Percentiles rank a stretch among this genome's conserved stretches.
These are phyloP conservation scores for Microtus pennsylvanicus DNA, from an alignment of 2,113 vertebrate genomes.

Conservation along the genomic window DNA sequence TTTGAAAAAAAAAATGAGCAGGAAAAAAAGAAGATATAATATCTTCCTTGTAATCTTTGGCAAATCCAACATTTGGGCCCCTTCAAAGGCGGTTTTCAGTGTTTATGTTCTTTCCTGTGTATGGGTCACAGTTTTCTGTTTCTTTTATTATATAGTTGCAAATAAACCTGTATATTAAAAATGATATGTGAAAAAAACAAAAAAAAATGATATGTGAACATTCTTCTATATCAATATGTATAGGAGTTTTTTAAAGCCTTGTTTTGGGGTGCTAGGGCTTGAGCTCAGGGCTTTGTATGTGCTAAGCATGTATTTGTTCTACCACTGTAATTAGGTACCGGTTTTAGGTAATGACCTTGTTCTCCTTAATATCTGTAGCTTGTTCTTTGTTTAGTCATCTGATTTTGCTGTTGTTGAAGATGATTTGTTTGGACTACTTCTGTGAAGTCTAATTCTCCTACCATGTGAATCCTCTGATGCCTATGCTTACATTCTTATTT, in stretches of 20 bases:
- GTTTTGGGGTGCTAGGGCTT: neutral
- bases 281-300: neutral
- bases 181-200: too few relatives aligned
- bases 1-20: neutral
- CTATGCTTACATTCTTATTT: neutral
- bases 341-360: neutral
- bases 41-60: neutral
- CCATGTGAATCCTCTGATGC: neutral
- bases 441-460: neutral
- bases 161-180: neutral
- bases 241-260: neutral
- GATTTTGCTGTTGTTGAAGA: neutral
- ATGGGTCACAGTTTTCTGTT: neutral
- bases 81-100: neutral
- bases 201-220: neutral
- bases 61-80: neutral
- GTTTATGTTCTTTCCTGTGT: neutral
- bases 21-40: neutral
- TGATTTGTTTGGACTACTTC: neutral
- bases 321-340: neutral
- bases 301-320: neutral
- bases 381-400: neutral
- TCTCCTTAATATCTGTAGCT: neutral
- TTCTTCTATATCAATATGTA: neutral
- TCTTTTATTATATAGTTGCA: slow-evolving; percentile 11